Evolutionary conservation across 2,888 invertebrate genomes (phyloP), one percentile per base, ranked within the genome.

Genomic region (Vandiemenella viatica): DNA sequence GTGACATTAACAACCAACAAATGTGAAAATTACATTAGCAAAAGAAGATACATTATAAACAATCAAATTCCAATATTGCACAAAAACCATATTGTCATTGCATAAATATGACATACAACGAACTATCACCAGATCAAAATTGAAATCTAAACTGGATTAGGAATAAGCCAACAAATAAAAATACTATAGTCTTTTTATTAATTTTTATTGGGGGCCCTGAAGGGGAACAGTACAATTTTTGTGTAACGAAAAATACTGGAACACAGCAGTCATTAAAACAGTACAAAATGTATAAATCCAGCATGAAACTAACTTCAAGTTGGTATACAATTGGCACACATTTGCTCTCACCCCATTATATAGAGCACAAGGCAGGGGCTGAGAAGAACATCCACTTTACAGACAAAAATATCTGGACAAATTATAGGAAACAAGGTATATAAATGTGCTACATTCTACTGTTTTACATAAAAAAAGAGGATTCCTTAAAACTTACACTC

Each of bases 201-300:
- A 52, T 49, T 53, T 53, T 56, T 55, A 52, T 52, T 55, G 51
- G 54, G 55, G 54, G 55, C 50, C 55, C 55, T 53, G 51, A 51
- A 55, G 46, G 53, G 49, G 50, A 53, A 52, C 52, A 55, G 50
- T 56, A 55, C 56, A 56, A 46, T 50, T 50, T 50, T 48, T 45
- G 23, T 50, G 49, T 49, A 53, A 49, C 47, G 50, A 51, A 55
- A 55, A 54, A 52, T 46, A 51, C 43, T 50, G 45, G 53, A 42
- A 53, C 54, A 55, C 56, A 55, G 54, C 54, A 56, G 50, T 54
- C 51, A 53, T 51, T 51, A 53, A 55, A 55, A 52, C 43, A 52
- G 43, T 55, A 55, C 53, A 54, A 55, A 54, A 51, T 46, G 52
- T 54, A 53, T 51, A 54, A 55, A 54, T 50, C 53, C 55, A 55